Evolutionary conservation across 2,113 vertebrate species (phyloP).

Genomic region (Anhinga rufa): DNA sequence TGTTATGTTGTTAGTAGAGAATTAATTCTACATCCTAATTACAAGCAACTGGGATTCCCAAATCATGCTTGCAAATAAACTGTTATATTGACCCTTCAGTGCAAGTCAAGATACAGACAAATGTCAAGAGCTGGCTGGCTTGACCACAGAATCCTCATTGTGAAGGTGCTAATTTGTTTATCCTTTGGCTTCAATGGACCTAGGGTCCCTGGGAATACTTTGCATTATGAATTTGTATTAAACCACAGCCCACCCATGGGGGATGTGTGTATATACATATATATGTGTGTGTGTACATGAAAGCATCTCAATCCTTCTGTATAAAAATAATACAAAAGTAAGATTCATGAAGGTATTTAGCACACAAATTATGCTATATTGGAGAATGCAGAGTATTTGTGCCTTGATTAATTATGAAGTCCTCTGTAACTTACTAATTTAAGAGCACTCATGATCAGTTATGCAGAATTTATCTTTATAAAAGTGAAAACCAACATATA

Average conservation of each 20-base stretch:
- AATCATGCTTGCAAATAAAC: neutral
- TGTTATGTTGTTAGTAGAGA: neutral
- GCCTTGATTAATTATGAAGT: neutral
- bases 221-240: neutral
- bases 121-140: neutral
- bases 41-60: neutral
- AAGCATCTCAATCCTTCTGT: neutral
- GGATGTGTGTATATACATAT: neutral
- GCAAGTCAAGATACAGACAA: neutral
- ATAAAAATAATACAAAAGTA: neutral
- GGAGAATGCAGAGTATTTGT: neutral
- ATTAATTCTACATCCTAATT: neutral
- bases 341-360: neutral
- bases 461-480: neutral
- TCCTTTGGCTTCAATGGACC: neutral
- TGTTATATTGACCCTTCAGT: neutral
- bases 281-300: neutral
- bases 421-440: neutral
- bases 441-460: neutral
- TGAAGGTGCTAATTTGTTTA: neutral
- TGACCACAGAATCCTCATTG: neutral
- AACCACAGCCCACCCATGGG: neutral
- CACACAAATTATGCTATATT: neutral
- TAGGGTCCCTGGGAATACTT: neutral
- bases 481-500: neutral